phyloP scores from a whole-genome alignment of 1,140 invertebrate genomes.

The Macrocentrus cingulum region DNA sequence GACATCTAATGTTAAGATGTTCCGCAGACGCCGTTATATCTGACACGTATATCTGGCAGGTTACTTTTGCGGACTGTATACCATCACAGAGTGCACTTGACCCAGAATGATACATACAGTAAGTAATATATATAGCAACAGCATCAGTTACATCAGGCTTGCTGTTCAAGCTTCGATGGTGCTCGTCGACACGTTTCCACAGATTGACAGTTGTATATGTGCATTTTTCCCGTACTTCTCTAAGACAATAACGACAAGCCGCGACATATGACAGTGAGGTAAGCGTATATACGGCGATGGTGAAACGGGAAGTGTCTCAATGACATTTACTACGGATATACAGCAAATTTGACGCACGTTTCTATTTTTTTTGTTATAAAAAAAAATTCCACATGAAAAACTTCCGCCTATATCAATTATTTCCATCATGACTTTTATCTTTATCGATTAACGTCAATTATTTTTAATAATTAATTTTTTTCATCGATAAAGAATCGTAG shows the following conservation, averaged over 20 bases:
- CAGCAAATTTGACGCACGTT: neutral
- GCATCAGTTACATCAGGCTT: neutral
- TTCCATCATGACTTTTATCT: no score
- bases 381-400: no score
- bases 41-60: neutral
- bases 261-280: neutral
- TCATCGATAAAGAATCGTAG: no score
- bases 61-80: neutral
- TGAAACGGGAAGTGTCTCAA: constrained; percentile 17
- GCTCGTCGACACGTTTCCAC: neutral
- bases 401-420: neutral
- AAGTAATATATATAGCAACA: neutral
- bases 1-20: neutral
- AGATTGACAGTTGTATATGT: neutral
- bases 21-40: neutral
- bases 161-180: neutral
- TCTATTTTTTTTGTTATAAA: neutral
- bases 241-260: neutral
- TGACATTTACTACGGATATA: neutral
- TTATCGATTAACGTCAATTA: no score
- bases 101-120: constrained; percentile 4
- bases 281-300: neutral
- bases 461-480: no score
- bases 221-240: no score
- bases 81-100: constrained; percentile 11